Evolutionary conservation across 2,113 vertebrate genomes (phyloP).

Genomic region (Bufo gargarizans): DNA sequence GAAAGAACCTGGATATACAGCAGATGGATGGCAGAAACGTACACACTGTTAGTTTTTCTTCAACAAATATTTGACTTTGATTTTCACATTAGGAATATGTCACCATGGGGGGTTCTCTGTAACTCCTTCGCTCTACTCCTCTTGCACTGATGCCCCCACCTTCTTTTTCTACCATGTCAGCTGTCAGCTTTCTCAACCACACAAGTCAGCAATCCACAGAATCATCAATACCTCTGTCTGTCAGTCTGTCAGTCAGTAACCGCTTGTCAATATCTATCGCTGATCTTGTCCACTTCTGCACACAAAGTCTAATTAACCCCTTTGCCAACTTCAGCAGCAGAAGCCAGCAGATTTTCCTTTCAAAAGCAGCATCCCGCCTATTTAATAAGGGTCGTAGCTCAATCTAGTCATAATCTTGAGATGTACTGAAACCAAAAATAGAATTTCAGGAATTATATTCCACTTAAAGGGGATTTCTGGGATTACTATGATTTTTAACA

Average conservation of each 20-base stretch:
- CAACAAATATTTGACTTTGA: conserved; percentile 59
- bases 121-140: conserved; percentile 5
- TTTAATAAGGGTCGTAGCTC: neutral
- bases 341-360: no score
- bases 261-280: conserved; percentile 60
- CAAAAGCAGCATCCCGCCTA: neutral
- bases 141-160: neutral
- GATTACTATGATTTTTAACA: no score
- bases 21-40: conserved; percentile 12
- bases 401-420: neutral
- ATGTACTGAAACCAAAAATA: neutral
- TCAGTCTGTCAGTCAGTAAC: conserved; percentile 61
- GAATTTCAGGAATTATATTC: neutral
- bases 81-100: conserved; percentile 58
- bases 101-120: conserved; percentile 54
- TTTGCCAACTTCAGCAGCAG: neutral
- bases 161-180: conserved; percentile 38
- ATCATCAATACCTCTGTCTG: conserved; percentile 61
- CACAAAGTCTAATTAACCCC: conserved; percentile 44
- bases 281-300: conserved; percentile 42
- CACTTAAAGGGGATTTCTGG: no score
- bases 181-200: conserved; percentile 58
- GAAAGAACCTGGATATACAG: neutral
- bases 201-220: conserved; percentile 63
- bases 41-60: conserved; percentile 52